Evolutionary conservation across 2,797 vertebrate genomes (phyloP).

Genomic region (Danio choprae): DNA sequence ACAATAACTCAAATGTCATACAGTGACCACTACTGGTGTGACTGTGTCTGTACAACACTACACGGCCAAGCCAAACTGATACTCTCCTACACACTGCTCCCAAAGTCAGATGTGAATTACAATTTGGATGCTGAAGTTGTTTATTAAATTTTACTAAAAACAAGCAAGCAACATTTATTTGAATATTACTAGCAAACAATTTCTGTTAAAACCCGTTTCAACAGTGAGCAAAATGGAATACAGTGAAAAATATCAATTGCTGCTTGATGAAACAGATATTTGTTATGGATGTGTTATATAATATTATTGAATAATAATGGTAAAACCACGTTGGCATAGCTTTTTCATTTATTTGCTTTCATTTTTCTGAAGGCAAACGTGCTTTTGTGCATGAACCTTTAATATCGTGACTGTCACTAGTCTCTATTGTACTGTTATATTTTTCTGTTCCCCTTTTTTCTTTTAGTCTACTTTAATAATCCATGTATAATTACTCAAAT

Average conservation of each 20-base stretch:
- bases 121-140: conserved; percentile 3
- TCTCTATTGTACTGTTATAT: neutral
- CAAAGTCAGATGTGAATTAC: neutral
- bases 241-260: neutral
- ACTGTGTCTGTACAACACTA: conserved; percentile 12
- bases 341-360: neutral
- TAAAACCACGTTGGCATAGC: neutral
- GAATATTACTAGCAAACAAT: neutral
- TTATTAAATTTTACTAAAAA: neutral
- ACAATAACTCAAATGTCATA: conserved; percentile 11
- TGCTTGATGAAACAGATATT: neutral
- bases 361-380: neutral
- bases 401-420: neutral
- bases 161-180: neutral
- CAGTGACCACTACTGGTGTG: conserved; percentile 18
- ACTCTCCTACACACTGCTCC: neutral
- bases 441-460: neutral
- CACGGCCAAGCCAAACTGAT: neutral
- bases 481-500: neutral
- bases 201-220: neutral
- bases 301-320: neutral
- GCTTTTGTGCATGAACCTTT: neutral
- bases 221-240: neutral
- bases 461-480: neutral
- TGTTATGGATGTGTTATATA: neutral